These are phyloP conservation scores for Sebastes melanostomus DNA, from an alignment of 2,797 vertebrate genomes.

Conservation along the genomic window DNA sequence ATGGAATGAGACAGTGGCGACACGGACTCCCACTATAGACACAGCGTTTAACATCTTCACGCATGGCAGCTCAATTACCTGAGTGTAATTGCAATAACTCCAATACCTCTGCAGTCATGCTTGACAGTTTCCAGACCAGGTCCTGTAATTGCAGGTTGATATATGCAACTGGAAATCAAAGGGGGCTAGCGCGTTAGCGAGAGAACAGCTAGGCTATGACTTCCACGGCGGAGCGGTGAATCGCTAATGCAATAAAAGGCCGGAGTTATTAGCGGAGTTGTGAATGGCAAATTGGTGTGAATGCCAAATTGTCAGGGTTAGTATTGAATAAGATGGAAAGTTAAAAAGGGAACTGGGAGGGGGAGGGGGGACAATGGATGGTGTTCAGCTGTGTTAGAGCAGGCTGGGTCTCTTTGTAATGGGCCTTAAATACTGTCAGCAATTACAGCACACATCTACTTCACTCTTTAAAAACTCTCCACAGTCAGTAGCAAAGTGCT, in stretches of 20 bases:
- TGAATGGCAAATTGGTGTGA: slow-evolving; percentile 84
- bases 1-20: slow-evolving; percentile 74
- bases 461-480: slow-evolving; percentile 18
- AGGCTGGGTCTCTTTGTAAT: slow-evolving; percentile 32
- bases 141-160: slow-evolving; percentile 85
- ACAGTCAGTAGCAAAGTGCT: slow-evolving; percentile 1
- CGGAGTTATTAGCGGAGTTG: slow-evolving; percentile 79
- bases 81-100: slow-evolving; percentile 87
- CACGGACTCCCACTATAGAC: slow-evolving; percentile 73
- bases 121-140: slow-evolving; percentile 85
- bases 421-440: slow-evolving; percentile 42
- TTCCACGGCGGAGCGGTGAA: slow-evolving; percentile 72
- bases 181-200: slow-evolving; percentile 59
- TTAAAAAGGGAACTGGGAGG: slow-evolving; percentile 59
- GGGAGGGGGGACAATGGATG: slow-evolving; percentile 49
- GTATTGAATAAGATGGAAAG: slow-evolving; percentile 69
- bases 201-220: slow-evolving; percentile 71
- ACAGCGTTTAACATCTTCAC: slow-evolving; percentile 83
- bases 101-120: slow-evolving; percentile 84
- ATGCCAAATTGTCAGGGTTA: slow-evolving; percentile 79
- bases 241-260: slow-evolving; percentile 83
- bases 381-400: slow-evolving; percentile 36
- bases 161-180: slow-evolving; percentile 85
- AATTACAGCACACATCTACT: slow-evolving; percentile 37
- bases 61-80: slow-evolving; percentile 86